Evolutionary conservation across 2,113 vertebrate genomes (phyloP), one percentile per base, ranked within the genome.

Genomic region (Microtus ochrogaster): DNA sequence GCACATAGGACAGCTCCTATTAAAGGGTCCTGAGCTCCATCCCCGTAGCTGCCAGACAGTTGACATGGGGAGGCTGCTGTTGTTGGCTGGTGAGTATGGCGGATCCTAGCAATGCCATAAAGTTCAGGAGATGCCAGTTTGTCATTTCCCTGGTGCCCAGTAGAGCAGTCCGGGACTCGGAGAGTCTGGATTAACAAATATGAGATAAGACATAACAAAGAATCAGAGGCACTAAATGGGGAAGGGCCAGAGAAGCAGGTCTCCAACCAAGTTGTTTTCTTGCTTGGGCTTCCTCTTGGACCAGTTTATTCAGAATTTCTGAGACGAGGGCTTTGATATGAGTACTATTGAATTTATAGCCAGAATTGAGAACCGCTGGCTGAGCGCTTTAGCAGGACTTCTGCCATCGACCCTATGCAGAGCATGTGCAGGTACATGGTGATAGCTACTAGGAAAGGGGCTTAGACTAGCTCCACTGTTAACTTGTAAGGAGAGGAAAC

Each of bases 31-130:
- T 0, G 0, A 55, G 41, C 88, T 91, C 30, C 36, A 22, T 14
- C 2, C 26, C 87, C 1, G 13, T 39, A n/a, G 72, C 52, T 74
- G 8, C 65, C 49, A 66, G 58, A n/a, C 21, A 24, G 2, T 10
- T 14, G 52, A 85, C 65, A 96, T 97, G 97, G 47, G 90, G 89
- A 97, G 77, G 33, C 83, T 98, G 84, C 41, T 82, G 47, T 78
- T 98, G n/a, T 78, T 97, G 95, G 55, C 63, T 76, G 97, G 98
- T 98, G 81, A 98, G 97, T 97, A 21, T 70, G 58, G 26, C 13
- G 36, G 73, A 30, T 63, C 70, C 58, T 47, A 21, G 79, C 26
- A 17, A 52, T 70, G 55, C 65, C 19, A 7, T 52, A 52, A 52
- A 61, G 73, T 39, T 68, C 83, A 36, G 61, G 14, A 91, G 52